phyloP scores from a whole-genome alignment of 2,888 invertebrate species.

The Athalia circularis region DNA sequence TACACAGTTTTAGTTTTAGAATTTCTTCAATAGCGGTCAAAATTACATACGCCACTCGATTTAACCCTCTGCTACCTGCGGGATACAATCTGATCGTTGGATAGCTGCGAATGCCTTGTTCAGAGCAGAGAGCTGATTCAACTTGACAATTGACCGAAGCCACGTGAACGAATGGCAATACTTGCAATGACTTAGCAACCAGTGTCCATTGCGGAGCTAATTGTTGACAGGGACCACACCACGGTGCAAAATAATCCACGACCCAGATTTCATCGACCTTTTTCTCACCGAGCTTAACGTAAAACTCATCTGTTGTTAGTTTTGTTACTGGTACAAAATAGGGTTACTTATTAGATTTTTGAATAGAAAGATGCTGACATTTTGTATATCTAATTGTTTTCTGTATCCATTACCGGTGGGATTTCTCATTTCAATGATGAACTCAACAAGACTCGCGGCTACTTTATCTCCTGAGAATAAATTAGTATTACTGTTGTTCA shows the following conservation, averaged over 20 bases:
- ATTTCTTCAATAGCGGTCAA: not conserved
- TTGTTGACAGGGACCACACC: conserved; percentile 86
- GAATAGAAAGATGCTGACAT: too few species aligned
- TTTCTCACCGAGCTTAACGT: conserved; percentile 76
- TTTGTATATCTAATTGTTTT: conserved; percentile 24
- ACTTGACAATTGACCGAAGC: conserved; percentile 82
- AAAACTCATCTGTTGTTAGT: conserved; percentile 77
- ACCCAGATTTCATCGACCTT: conserved; percentile 78
- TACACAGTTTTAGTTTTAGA: conserved; percentile 33
- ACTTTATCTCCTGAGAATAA: conserved; percentile 79
- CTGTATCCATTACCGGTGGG: conserved; percentile 73
- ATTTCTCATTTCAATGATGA: conserved; percentile 78
- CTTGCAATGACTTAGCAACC: conserved; percentile 77
- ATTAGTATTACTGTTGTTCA: conserved; percentile 77
- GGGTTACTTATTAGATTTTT: too few species aligned
- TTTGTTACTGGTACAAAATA: conserved; percentile 74
- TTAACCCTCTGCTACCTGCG: conserved; percentile 75
- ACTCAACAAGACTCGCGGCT: conserved; percentile 79
- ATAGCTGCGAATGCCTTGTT: conserved; percentile 80
- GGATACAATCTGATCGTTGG: conserved; percentile 84
- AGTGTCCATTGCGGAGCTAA: conserved; percentile 82
- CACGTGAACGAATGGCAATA: conserved; percentile 76
- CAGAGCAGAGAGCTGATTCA: conserved; percentile 77
- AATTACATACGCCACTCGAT: conserved; percentile 75
- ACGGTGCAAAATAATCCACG: conserved; percentile 84